Evolutionary conservation across 2,888 invertebrate species (phyloP).

Genomic region (Andrena chrysosceles): DNA sequence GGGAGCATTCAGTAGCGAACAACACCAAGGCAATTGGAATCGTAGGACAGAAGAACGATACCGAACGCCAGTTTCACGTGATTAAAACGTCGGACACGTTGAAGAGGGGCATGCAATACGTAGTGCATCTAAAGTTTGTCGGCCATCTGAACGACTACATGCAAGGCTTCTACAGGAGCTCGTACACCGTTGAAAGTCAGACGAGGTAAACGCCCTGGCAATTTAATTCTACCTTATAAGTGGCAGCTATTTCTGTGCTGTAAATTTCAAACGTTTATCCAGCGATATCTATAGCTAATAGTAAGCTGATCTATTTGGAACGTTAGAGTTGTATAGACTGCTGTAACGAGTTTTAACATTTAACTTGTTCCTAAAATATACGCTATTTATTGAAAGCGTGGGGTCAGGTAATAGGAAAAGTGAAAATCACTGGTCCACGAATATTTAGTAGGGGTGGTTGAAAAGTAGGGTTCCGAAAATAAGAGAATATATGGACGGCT

Average conservation of each 20-base stretch:
- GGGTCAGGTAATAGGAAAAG: no score
- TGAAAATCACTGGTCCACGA: no score
- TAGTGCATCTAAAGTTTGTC: slow-evolving; percentile 89
- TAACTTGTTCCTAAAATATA: slow-evolving; percentile 7
- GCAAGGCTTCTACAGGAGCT: slow-evolving; percentile 93
- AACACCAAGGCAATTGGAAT: slow-evolving; percentile 80
- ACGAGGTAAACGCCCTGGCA: slow-evolving; percentile 87
- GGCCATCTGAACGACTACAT: slow-evolving; percentile 91
- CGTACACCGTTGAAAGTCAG: slow-evolving; percentile 89
- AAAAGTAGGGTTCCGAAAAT: no score
- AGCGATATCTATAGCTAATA: background rate
- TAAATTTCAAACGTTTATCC: background rate
- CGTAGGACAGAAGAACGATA: slow-evolving; percentile 86
- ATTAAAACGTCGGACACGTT: slow-evolving; percentile 88
- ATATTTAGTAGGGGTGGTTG: no score
- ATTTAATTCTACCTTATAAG: slow-evolving; percentile 32
- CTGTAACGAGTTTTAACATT: background rate
- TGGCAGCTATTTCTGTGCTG: slow-evolving; percentile 18
- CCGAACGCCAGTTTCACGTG: slow-evolving; percentile 89
- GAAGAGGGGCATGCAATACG: slow-evolving; percentile 87
- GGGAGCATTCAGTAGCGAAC: slow-evolving; percentile 75
- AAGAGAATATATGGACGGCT: no score
- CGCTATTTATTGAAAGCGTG: background rate
- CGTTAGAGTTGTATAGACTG: background rate
- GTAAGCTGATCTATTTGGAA: slow-evolving; percentile 10